Conservation (phyloP, 1,140 invertebrate genomes). For the Calosoma granatense region DNA sequence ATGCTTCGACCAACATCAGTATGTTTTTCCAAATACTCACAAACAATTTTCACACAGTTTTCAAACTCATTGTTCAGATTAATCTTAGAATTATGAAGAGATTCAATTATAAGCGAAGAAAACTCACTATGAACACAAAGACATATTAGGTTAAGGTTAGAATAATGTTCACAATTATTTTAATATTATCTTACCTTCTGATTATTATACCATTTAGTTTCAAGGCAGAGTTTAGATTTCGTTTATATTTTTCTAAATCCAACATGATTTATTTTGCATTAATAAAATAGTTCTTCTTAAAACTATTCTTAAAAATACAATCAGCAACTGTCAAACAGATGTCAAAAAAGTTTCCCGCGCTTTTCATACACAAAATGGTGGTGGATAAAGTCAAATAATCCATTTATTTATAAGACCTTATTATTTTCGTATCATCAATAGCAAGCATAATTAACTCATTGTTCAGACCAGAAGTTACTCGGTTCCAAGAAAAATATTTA, state of each 20-base stretch:
- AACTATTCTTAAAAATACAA: not conserved
- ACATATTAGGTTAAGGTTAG: not conserved
- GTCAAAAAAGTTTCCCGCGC: not conserved
- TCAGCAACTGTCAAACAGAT: not conserved
- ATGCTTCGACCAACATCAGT: constrained; percentile 58
- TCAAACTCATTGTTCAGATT: constrained; percentile 30
- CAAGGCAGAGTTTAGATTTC: not conserved
- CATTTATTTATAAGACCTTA: too few relatives aligned
- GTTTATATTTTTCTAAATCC: not conserved
- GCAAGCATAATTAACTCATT: too few relatives aligned
- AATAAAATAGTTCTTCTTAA: not conserved
- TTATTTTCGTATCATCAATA: too few relatives aligned
- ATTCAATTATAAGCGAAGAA: not conserved
- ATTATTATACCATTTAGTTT: not conserved
- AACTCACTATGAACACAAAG: not conserved
- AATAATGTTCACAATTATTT: too few relatives aligned
- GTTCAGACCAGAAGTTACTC: too few relatives aligned
- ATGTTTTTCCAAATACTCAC: constrained; percentile 60
- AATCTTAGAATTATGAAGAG: not conserved
- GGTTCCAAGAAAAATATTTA: too few relatives aligned
- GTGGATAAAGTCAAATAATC: too few relatives aligned
- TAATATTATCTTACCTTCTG: constrained; percentile 1
- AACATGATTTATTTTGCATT: not conserved
- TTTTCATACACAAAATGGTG: not conserved
- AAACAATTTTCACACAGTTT: constrained; percentile 48